These are phyloP conservation scores for Amia ocellicauda DNA, from an alignment of 2,113 vertebrate genomes.

Conservation along the genomic window DNA sequence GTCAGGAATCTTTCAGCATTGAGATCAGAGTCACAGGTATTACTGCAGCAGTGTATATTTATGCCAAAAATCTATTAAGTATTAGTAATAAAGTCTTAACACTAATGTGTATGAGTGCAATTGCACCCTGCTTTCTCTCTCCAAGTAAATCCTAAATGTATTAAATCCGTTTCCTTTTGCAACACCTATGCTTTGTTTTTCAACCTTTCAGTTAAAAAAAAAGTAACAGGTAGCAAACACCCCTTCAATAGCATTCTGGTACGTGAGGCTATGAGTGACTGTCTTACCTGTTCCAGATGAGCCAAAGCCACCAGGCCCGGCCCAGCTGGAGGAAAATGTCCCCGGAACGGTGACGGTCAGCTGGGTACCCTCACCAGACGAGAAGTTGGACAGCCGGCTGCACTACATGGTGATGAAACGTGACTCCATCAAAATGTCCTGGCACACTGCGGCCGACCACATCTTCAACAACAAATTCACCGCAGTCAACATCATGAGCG, in stretches of 20 bases:
- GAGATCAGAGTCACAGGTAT: slow-evolving; percentile 83
- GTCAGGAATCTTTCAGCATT: slow-evolving; percentile 70
- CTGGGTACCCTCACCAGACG: slow-evolving; percentile 80
- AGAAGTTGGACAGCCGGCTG: slow-evolving; percentile 68
- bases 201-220: background rate
- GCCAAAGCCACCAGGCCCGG: slow-evolving; percentile 76
- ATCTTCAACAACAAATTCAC: slow-evolving; percentile 87
- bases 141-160: too few relatives aligned
- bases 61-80: background rate
- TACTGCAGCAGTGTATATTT: background rate
- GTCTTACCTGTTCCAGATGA: slow-evolving; percentile 56
- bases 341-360: slow-evolving; percentile 77
- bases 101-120: too few relatives aligned
- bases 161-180: too few relatives aligned
- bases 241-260: too few relatives aligned
- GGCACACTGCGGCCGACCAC: slow-evolving; percentile 67
- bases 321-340: slow-evolving; percentile 77
- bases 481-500: slow-evolving; percentile 68
- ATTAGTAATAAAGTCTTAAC: too few relatives aligned
- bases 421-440: slow-evolving; percentile 67
- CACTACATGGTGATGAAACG: slow-evolving; percentile 78
- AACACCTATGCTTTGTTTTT: too few relatives aligned
- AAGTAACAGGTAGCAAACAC: background rate
- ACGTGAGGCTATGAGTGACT: too few relatives aligned
- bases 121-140: background rate